Conservation (phyloP, 2,797 vertebrate species). For the Hozukius guyotensis region DNA sequence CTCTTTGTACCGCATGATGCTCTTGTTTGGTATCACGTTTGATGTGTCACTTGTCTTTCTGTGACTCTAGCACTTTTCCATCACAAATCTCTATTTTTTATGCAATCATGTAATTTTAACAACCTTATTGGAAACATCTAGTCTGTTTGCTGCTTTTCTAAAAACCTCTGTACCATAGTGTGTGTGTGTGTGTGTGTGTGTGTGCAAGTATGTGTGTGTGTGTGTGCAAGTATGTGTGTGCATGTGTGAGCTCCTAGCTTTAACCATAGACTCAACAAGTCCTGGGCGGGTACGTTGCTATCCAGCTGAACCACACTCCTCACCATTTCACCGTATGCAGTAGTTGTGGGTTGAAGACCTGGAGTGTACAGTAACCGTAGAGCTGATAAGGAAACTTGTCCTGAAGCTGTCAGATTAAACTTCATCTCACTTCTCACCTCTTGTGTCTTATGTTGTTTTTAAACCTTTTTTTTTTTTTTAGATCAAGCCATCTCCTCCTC, state of each 20-base stretch:
- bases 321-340: slow-evolving; percentile 11
- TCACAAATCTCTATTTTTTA: slow-evolving; percentile 47
- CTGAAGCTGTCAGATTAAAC: slow-evolving; percentile 63
- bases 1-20: neutral
- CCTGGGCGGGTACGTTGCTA: neutral
- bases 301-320: neutral
- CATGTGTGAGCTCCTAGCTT: neutral
- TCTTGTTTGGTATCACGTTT: slow-evolving; percentile 11
- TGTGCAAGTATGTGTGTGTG: neutral
- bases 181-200: neutral
- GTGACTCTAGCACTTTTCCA: slow-evolving; percentile 22
- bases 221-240: neutral
- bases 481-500: neutral
- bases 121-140: neutral
- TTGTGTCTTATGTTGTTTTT: slow-evolving; percentile 50
- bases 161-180: neutral
- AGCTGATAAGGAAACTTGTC: slow-evolving; percentile 15
- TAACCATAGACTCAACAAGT: slow-evolving; percentile 10
- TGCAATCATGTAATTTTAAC: slow-evolving; percentile 27
- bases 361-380: slow-evolving; percentile 4
- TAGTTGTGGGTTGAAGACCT: neutral
- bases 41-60: slow-evolving; percentile 12
- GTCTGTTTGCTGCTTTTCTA: slow-evolving; percentile 44
- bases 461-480: slow-evolving; percentile 6
- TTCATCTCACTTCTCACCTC: slow-evolving; percentile 59